Conservation (phyloP, 2,113 vertebrate genomes). For the Cinclus cinclus region DNA sequence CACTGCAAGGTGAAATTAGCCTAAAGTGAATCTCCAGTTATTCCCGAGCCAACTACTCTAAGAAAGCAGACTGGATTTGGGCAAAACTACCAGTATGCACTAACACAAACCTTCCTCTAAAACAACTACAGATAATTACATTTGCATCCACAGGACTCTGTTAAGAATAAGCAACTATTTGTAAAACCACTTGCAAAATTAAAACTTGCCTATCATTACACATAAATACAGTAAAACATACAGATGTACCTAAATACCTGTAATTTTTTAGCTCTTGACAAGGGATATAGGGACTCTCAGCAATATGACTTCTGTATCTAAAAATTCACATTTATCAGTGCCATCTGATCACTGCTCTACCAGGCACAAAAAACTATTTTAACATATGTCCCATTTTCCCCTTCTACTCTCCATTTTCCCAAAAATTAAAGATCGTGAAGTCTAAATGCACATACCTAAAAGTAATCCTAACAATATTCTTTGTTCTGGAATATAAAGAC, state of each 20-base stretch:
- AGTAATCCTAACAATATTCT: background rate
- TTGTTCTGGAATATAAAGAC: background rate
- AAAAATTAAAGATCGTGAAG: background rate
- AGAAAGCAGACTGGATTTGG: background rate
- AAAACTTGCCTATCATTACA: background rate
- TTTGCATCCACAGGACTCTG: background rate
- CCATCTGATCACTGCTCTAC: background rate
- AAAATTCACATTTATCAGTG: background rate
- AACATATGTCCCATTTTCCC: background rate
- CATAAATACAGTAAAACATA: background rate
- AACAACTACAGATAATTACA: background rate
- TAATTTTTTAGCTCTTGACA: background rate
- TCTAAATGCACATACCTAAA: background rate
- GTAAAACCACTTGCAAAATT: background rate
- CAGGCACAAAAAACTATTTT: background rate
- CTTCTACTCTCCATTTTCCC: background rate
- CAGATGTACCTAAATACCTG: background rate
- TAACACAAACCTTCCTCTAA: background rate
- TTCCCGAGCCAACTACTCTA: background rate
- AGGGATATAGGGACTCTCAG: background rate
- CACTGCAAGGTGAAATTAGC: background rate
- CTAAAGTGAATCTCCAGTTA: background rate
- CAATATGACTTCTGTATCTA: background rate
- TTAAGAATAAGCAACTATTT: background rate
- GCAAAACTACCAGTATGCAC: background rate